Evolutionary conservation across 2,113 vertebrate species (phyloP), one percentile per base, ranked within the genome.

Genomic region (Ammodytes dubius): DNA sequence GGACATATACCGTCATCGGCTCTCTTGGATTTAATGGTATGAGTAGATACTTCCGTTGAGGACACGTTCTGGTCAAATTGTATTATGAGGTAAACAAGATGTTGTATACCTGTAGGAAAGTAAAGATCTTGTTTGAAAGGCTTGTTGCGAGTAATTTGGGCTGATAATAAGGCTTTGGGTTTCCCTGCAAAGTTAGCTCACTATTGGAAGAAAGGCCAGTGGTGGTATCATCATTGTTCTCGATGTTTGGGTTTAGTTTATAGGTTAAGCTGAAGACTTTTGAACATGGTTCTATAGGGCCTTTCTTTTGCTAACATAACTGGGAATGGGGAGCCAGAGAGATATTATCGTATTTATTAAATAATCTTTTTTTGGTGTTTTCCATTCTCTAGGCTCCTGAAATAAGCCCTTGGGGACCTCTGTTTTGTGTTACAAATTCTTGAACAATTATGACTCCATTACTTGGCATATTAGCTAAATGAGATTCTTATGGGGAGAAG

Each of bases 61-160:
- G 71, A 84, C 8, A 9, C 13, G 19, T 56, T 77, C 74, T 78
- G 77, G 27, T 77, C 57, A 54, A 61, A 81, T 71, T 70, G 1
- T 79, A 72, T 40, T 15, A 1, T 60, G 42, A 43, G 57, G 27
- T 56, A 70, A 27, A 66, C 12, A 40, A 77, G 69, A 39, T 10
- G 5, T 45, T 66, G 61, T 74, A 43, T 82, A 63, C 14, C 8
- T 72, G 35, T 66, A n/a, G 15, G n/a, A n/a, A n/a, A 54, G 60
- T 6, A 57, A 53, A 47, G 74, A 57, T 63, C n/a, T 66, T 74
- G 77, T 78, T 69, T 72, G 77, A 74, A 77, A 63, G 54, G 64
- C 19, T 78, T 74, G 68, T 68, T n/a, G n/a, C n/a, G 79, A 65
- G 52, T 77, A 11, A 50, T 27, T 50, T 54, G 76, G 1, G 4